phyloP scores from a whole-genome alignment of 2,888 invertebrate genomes.

The Pemphredon lugubris region DNA sequence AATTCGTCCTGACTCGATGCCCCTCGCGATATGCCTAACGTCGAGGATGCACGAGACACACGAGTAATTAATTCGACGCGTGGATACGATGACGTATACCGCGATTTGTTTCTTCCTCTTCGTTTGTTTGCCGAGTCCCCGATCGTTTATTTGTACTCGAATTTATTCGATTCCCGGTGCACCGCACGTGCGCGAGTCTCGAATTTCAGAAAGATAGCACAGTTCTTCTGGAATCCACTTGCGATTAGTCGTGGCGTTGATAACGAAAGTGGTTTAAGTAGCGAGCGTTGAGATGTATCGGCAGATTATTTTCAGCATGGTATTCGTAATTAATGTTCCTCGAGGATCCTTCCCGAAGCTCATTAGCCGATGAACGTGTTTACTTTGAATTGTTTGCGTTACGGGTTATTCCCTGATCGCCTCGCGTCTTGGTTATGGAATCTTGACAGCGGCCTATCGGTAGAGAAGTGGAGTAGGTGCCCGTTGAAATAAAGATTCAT shows the following conservation, averaged over 20 bases:
- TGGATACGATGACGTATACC: too few species aligned
- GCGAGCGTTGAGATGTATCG: slow-evolving; percentile 11
- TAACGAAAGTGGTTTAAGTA: slow-evolving; percentile 30
- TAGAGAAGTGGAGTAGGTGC: too few species aligned
- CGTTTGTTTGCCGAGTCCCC: too few species aligned
- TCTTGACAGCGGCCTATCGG: too few species aligned
- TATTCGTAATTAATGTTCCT: slow-evolving; percentile 17
- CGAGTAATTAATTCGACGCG: too few species aligned
- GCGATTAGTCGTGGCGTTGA: slow-evolving; percentile 32
- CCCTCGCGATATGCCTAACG: not conserved
- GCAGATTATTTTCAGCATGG: slow-evolving; percentile 27
- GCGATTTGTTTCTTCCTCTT: not conserved
- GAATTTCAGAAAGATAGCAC: slow-evolving; percentile 31
- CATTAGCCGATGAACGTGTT: not conserved
- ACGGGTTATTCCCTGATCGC: not conserved
- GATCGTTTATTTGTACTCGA: not conserved
- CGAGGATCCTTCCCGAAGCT: too few species aligned
- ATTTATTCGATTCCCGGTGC: slow-evolving; percentile 11
- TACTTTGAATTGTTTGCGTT: not conserved
- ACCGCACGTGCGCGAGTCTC: slow-evolving; percentile 8
- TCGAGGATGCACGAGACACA: too few species aligned
- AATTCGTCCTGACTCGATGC: not conserved
- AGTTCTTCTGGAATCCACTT: slow-evolving; percentile 33
- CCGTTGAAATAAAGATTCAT: too few species aligned
- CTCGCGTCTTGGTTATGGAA: not conserved